Conservation (phyloP, 2,797 vertebrate species). For the Sebastes diploproa region DNA sequence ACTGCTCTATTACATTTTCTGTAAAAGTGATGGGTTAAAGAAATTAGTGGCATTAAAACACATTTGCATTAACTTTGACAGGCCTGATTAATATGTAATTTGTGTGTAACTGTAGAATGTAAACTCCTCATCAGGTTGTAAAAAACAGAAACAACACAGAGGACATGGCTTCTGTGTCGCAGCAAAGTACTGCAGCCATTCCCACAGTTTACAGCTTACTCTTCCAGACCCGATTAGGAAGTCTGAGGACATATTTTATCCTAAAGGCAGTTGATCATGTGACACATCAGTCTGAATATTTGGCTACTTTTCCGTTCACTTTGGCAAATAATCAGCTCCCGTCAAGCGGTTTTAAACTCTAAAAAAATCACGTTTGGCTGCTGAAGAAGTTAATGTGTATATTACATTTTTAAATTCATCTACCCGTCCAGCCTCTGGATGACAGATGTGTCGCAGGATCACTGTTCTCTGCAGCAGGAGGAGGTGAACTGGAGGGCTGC, state of each 20-base stretch:
- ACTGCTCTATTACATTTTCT: neutral
- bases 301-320: neutral
- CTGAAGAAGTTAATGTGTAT: neutral
- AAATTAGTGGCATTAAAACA: too few species aligned
- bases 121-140: neutral
- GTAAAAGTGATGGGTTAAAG: neutral
- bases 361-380: neutral
- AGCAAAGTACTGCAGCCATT: neutral
- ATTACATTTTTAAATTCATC: neutral
- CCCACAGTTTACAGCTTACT: too few species aligned
- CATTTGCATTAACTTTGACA: too few species aligned
- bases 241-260: neutral
- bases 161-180: neutral
- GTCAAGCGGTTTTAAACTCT: rapidly evolving
- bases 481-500: neutral
- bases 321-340: neutral
- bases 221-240: neutral
- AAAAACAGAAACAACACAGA: neutral
- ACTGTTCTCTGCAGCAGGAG: neutral
- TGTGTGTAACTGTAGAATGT: neutral
- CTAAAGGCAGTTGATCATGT: neutral
- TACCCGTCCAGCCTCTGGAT: neutral
- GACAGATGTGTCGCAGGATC: neutral
- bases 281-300: neutral
- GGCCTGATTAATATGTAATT: neutral